A percentile compares a stretch with the other conserved stretches of the same genome.
Evolutionary conservation across 2,113 vertebrate genomes (phyloP).

Genomic region (Seriola dumerili): DNA sequence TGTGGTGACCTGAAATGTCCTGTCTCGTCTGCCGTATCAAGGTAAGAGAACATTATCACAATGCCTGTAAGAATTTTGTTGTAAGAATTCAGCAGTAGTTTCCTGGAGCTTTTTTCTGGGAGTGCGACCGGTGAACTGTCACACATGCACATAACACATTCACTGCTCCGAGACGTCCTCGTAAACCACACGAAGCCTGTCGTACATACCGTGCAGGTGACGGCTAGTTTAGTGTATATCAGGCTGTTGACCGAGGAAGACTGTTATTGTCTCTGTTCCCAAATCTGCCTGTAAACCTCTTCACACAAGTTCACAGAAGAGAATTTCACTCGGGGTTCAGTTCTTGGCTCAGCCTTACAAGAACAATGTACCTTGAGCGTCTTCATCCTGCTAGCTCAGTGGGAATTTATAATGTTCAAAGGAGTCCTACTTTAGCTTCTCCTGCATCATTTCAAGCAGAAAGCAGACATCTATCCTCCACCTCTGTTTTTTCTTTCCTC

Average conservation of each 20-base stretch:
- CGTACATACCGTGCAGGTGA: not conserved
- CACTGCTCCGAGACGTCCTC: conserved; percentile 20
- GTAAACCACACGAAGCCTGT: conserved; percentile 3
- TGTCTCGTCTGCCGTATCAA: conserved; percentile 40
- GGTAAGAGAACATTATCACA: conserved; percentile 68
- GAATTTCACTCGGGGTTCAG: conserved; percentile 18
- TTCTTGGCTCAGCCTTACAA: conserved; percentile 51
- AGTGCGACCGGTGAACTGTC: not conserved
- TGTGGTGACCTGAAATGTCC: conserved; percentile 39
- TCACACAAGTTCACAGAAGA: conserved; percentile 45
- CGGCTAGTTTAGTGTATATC: conserved; percentile 7
- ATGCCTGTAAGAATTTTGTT: not conserved
- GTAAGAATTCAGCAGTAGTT: not conserved
- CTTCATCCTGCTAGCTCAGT: conserved; percentile 62
- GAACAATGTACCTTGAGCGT: conserved; percentile 51
- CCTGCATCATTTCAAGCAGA: conserved; percentile 42
- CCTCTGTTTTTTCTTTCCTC: not conserved
- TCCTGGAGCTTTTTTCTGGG: conserved; percentile 4
- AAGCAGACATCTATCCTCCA: conserved; percentile 23
- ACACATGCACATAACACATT: not conserved
- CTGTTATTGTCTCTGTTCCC: conserved; percentile 18
- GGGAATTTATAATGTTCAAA: conserved; percentile 68
- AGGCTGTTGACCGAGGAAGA: not conserved
- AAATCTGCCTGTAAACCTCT: conserved; percentile 45
- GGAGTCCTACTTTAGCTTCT: conserved; percentile 58